These are phyloP conservation scores for Thymelicus lineola DNA, from an alignment of 2,888 invertebrate genomes.

Conservation along the genomic window DNA sequence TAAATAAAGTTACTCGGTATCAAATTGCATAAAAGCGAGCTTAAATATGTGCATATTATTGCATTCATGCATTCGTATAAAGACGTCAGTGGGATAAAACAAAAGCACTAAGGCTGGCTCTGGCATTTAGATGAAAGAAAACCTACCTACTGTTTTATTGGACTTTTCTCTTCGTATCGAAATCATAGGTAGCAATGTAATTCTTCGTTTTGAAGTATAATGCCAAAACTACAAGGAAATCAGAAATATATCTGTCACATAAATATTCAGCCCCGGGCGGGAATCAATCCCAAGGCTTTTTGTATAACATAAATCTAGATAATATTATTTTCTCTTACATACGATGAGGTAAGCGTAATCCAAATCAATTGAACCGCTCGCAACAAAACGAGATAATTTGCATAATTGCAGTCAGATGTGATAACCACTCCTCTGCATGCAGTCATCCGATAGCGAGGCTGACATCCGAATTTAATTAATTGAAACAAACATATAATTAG, in stretches of 20 bases:
- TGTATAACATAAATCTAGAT: too few relatives aligned
- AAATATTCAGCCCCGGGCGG: too few relatives aligned
- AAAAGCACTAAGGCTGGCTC: slow-evolving; percentile 17
- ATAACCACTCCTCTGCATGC: slow-evolving; percentile 30
- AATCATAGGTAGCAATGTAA: too few relatives aligned
- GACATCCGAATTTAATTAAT: slow-evolving; percentile 48
- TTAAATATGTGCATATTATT: slow-evolving; percentile 82
- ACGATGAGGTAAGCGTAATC: slow-evolving; percentile 1
- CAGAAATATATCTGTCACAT: too few relatives aligned
- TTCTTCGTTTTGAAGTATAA: too few relatives aligned
- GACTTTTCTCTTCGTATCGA: too few relatives aligned
- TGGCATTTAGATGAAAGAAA: slow-evolving; percentile 1
- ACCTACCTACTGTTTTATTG: too few relatives aligned
- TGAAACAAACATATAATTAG: slow-evolving; percentile 50
- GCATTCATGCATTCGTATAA: slow-evolving; percentile 73
- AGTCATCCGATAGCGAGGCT: slow-evolving; percentile 36
- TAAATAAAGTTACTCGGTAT: slow-evolving; percentile 69
- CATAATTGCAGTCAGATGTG: slow-evolving; percentile 38
- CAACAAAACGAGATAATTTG: slow-evolving; percentile 34
- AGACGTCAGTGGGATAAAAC: slow-evolving; percentile 67
- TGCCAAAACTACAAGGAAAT: not conserved
- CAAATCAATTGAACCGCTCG: slow-evolving; percentile 19
- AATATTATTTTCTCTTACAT: not conserved
- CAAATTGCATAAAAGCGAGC: slow-evolving; percentile 72
- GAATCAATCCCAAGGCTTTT: too few relatives aligned